These are phyloP conservation scores for Anticlea derivata DNA, from an alignment of 2,888 invertebrate species.

Conservation along the genomic window DNA sequence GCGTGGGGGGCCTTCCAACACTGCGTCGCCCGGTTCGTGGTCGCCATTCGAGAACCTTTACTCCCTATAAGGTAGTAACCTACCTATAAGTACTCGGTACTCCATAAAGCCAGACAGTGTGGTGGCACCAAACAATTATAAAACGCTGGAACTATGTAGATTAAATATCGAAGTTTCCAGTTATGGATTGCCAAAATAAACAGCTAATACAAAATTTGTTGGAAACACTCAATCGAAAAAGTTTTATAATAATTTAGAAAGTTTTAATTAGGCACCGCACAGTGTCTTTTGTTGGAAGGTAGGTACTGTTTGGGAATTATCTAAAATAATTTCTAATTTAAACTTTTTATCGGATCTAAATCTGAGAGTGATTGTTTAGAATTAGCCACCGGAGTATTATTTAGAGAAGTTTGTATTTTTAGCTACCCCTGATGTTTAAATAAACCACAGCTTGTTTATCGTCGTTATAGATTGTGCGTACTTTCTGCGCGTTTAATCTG, in stretches of 20 bases:
- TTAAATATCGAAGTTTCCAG: conserved; percentile 14
- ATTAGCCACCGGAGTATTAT: not conserved
- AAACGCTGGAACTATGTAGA: conserved; percentile 9
- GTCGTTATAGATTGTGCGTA: too few relatives aligned
- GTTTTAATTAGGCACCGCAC: conserved; percentile 47
- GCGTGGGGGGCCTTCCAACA: too few relatives aligned
- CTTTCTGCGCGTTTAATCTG: too few relatives aligned
- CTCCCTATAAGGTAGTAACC: too few relatives aligned
- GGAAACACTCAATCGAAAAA: conserved; percentile 24
- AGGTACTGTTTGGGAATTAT: conserved; percentile 33
- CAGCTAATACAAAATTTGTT: conserved; percentile 12
- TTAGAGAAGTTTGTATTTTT: not conserved
- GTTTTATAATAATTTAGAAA: conserved; percentile 44
- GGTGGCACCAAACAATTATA: not conserved
- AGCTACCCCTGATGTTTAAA: not conserved
- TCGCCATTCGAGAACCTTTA: too few relatives aligned
- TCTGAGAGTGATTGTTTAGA: conserved; percentile 23
- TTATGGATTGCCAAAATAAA: conserved; percentile 12
- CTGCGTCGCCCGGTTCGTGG: too few relatives aligned
- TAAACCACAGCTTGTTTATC: too few relatives aligned
- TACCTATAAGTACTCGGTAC: not conserved
- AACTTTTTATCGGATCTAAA: conserved; percentile 40
- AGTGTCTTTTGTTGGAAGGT: conserved; percentile 40
- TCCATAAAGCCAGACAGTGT: too few relatives aligned
- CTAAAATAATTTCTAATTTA: conserved; percentile 41